Base-by-base conservation (phyloP, 2,113 vertebrate genomes). In the Phalacrocorax brasilianus region DNA sequence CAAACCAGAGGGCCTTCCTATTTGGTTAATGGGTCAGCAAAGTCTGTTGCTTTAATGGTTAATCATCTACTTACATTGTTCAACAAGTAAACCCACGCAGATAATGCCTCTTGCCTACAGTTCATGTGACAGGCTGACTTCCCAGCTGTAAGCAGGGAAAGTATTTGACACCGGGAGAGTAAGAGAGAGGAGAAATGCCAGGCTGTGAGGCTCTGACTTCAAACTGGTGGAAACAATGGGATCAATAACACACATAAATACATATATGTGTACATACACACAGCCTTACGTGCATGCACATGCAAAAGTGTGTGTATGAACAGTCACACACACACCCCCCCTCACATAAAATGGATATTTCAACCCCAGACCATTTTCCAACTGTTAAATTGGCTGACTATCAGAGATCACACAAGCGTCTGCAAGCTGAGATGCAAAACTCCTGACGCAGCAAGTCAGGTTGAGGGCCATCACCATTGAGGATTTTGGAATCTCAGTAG, bases 21-120 rank as follows among this genome's bases (percentile, higher is more conserved):
- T 49, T 49, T 23, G 94, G 97, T 97, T 97, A 97, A 95, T 96
- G 91, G 96, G 85, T 97, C 94, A 96, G 95, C 93, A 94, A 85
- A 88, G 73, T 88, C 83, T 97, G 95, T 96, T 97, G 95, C 96
- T 97, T 95, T 97, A 95, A 94, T 49, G 91, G 97, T 97, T 97
- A 97, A 97, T 97, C 87, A 97, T 97, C 92, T 95, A 96, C 96
- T 83, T 5, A 7, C 91, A 53, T 78, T 96, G 96, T 95, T 91
- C 52, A 40, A 59, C 63, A 4, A 89, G 93, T 74, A 92, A 75
- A 94, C 72, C 38, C 84, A 2, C 11, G 75, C 80, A 92, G 96
- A 97, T 96, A 95, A 88, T 92, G 83, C 81, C 90, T 67, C 84
- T 70, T 91, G 63, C 74, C 66, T 12, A 7, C 30, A 6, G 76